These are phyloP conservation scores for Mamestra configurata DNA, from an alignment of 1,140 invertebrate genomes.

Conservation along the genomic window DNA sequence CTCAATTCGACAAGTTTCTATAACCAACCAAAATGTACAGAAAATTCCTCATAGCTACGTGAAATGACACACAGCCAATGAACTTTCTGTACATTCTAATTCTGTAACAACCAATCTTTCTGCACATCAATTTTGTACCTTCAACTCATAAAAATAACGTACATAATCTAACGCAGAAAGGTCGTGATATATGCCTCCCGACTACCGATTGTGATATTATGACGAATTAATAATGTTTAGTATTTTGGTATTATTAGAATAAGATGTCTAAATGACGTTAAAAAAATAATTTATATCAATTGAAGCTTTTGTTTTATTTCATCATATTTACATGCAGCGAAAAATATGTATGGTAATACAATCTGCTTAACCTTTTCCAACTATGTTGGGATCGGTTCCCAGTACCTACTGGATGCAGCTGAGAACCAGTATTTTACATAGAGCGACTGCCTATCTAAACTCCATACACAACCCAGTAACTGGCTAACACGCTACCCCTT, in stretches of 20 bases:
- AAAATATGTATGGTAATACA: no score
- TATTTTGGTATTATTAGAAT: conserved; percentile 69
- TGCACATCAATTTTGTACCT: not conserved
- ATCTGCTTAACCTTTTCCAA: no score
- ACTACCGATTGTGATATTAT: conserved; percentile 74
- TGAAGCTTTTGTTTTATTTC: conserved; percentile 30
- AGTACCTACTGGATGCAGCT: no score
- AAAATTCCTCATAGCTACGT: not conserved
- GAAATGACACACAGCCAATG: not conserved
- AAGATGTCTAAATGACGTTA: conserved; percentile 60
- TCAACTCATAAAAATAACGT: not conserved
- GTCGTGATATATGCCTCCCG: conserved; percentile 30
- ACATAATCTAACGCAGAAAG: conserved; percentile 2
- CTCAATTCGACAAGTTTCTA: conserved; percentile 22
- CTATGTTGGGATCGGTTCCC: no score
- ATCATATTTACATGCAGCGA: not conserved
- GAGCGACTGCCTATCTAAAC: no score
- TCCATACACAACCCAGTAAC: no score
- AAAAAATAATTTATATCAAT: conserved; percentile 58
- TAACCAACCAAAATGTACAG: not conserved
- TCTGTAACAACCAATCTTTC: conserved; percentile 15
- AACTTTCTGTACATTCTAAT: conserved; percentile 17
- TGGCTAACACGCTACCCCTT: no score
- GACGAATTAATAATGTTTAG: conserved; percentile 67
- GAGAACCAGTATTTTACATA: no score